Conservation (phyloP, 2,888 invertebrate species). For the Eupithecia subfuscata region DNA sequence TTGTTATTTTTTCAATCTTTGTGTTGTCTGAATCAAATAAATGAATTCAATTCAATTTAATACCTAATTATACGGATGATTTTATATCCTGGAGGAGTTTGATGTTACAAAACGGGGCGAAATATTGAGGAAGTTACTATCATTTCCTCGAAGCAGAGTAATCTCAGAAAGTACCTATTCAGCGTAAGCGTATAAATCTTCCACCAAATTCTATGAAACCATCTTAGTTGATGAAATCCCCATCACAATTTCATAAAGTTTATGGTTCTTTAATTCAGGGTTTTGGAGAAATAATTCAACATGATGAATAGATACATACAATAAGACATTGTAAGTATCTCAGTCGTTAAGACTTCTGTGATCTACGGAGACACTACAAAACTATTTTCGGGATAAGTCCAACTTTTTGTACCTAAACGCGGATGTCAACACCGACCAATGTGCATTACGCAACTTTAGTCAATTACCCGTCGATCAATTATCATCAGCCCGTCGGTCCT, state of each 20-base stretch:
- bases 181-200: neutral
- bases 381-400: constrained; percentile 5
- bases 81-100: neutral
- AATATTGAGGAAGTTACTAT: neutral
- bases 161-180: neutral
- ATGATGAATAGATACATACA: constrained; percentile 2
- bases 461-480: constrained; percentile 78
- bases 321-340: neutral
- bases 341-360: neutral
- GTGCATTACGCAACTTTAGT: constrained; percentile 67
- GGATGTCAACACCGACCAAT: constrained; percentile 43
- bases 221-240: neutral
- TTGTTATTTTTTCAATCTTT: too few relatives aligned
- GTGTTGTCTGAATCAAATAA: too few relatives aligned
- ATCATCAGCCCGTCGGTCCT: constrained; percentile 66
- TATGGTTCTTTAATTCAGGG: neutral
- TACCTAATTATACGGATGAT: neutral
- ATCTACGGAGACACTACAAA: neutral
- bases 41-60: too few relatives aligned
- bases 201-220: constrained; percentile 1
- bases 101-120: neutral
- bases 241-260: constrained; percentile 3
- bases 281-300: neutral
- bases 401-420: constrained; percentile 39
- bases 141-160: neutral